phyloP scores from a whole-genome alignment of 2,797 vertebrate genomes.

The Pogonophryne albipinna region DNA sequence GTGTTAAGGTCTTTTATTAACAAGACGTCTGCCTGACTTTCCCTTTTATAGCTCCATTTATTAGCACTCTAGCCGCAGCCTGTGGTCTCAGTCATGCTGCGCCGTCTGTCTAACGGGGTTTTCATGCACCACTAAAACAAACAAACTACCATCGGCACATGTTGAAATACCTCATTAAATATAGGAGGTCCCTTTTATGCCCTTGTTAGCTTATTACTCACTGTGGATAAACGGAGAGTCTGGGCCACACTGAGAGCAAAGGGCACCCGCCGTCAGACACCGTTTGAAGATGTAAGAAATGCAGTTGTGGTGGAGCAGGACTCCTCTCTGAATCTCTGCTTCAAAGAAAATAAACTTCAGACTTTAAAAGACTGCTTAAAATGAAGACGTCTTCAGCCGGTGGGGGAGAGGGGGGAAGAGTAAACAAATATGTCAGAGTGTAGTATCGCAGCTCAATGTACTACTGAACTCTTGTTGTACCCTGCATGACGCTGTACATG shows the following conservation, averaged over 20 bases:
- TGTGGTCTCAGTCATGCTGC: conserved; percentile 67
- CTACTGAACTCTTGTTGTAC: conserved; percentile 63
- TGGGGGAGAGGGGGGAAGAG: conserved; percentile 15
- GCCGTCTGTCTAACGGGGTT: conserved; percentile 61
- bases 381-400: conserved; percentile 33
- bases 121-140: conserved; percentile 73
- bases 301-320: conserved; percentile 16
- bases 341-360: conserved; percentile 42
- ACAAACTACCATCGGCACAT: conserved; percentile 68
- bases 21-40: conserved; percentile 61
- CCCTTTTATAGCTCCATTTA: conserved; percentile 62
- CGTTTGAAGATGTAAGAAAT: conserved; percentile 64
- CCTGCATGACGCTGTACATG: conserved; percentile 14
- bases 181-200: conserved; percentile 68
- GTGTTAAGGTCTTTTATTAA: conserved; percentile 66
- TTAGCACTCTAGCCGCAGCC: conserved; percentile 62
- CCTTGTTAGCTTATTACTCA: conserved; percentile 69
- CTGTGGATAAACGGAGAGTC: conserved; percentile 49
- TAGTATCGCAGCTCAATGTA: conserved; percentile 5
- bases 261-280: not conserved
- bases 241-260: conserved; percentile 32
- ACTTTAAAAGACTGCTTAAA: conserved; percentile 44
- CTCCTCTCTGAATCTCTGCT: conserved; percentile 6
- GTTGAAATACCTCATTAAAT: conserved; percentile 71
- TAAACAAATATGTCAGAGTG: conserved; percentile 46